phyloP scores from a whole-genome alignment of 2,888 invertebrate genomes.

The Bedellia somnulentella region DNA sequence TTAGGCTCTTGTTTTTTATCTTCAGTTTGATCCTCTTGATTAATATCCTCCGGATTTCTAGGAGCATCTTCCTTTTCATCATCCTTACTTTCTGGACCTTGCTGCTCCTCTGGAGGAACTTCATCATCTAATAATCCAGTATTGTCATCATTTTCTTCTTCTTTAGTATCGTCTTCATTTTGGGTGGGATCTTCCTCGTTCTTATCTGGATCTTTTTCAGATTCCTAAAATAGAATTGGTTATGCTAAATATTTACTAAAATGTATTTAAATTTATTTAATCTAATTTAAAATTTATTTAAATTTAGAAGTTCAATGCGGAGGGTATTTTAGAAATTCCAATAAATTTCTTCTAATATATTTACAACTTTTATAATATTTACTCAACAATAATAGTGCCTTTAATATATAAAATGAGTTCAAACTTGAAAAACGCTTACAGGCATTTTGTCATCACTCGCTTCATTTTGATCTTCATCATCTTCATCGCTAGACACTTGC shows the following conservation, averaged over 20 bases:
- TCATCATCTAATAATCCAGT: constrained; percentile 12
- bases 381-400: no score
- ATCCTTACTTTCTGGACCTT: constrained; percentile 19
- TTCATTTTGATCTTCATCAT: no score
- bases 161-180: constrained; percentile 21
- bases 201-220: constrained; percentile 43
- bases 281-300: no score
- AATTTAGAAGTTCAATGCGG: no score
- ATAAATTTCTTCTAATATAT: no score
- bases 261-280: no score
- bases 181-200: constrained; percentile 22
- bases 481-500: constrained; percentile 50
- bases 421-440: no score
- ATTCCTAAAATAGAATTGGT: constrained; percentile 11
- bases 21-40: constrained; percentile 39
- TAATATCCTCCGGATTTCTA: constrained; percentile 38
- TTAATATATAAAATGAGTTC: no score
- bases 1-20: constrained; percentile 47
- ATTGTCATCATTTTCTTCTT: constrained; percentile 17
- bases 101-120: constrained; percentile 17
- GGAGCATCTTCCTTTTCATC: constrained; percentile 33
- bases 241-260: no score
- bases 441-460: no score
- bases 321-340: no score
- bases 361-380: no score